Percentiles rank a stretch among this genome's conserved stretches.
These are phyloP conservation scores for Palloptera scutellata DNA, from an alignment of 2,888 invertebrate genomes.

Conservation along the genomic window DNA sequence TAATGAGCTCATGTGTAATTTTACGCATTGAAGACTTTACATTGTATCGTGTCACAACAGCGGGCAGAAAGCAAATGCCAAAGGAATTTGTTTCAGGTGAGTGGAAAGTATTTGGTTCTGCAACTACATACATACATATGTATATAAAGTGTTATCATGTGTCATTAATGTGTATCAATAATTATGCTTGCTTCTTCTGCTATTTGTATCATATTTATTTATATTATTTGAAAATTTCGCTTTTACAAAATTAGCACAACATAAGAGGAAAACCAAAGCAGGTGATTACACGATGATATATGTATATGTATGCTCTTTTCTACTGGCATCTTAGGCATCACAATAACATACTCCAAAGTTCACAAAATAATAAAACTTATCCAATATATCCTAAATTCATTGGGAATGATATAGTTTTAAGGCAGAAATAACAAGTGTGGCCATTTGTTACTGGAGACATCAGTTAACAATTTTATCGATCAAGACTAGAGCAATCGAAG, in stretches of 20 bases:
- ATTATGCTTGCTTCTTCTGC: conserved; percentile 9
- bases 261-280: conserved; percentile 68
- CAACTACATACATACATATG: background rate
- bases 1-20: conserved; percentile 92
- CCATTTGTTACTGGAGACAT: too few species aligned
- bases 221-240: conserved; percentile 4
- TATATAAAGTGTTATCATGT: too few species aligned
- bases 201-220: conserved; percentile 13
- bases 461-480: too few species aligned
- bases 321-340: too few species aligned
- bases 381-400: too few species aligned
- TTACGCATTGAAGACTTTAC: conserved; percentile 91
- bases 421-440: too few species aligned
- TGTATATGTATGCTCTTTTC: too few species aligned
- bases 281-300: conserved; percentile 51
- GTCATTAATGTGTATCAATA: background rate
- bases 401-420: too few species aligned
- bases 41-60: conserved; percentile 83
- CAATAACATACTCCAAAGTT: too few species aligned
- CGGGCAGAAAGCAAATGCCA: conserved; percentile 74
- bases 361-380: too few species aligned
- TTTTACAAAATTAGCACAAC: conserved; percentile 65
- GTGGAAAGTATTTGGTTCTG: background rate
- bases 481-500: too few species aligned
- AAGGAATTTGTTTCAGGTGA: conserved; percentile 84